These are phyloP conservation scores for Mus minutoides DNA, from an alignment of 2,797 vertebrate genomes.

Conservation along the genomic window DNA sequence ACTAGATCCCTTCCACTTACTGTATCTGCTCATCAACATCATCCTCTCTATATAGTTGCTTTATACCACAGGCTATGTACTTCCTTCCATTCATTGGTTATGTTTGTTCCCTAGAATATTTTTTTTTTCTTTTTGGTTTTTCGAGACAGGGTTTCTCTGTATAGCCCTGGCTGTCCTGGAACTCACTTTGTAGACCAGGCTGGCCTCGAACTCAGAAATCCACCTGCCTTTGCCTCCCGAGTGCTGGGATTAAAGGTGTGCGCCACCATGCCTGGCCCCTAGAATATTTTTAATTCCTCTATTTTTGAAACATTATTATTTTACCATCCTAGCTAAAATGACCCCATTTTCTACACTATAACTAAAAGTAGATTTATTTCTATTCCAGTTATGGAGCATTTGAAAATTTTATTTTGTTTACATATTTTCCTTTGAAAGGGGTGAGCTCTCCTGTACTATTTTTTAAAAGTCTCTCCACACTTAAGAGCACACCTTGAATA, in stretches of 20 bases:
- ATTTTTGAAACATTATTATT: not conserved
- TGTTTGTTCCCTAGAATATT: not conserved
- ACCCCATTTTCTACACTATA: not conserved
- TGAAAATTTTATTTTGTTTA: not conserved
- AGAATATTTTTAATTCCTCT: not conserved
- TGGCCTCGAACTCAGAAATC: no score
- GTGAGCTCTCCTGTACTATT: not conserved
- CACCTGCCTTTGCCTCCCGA: no score
- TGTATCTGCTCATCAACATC: not conserved
- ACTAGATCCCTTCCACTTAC: not conserved
- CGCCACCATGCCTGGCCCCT: no score
- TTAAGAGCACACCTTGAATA: not conserved
- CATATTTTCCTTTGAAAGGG: not conserved
- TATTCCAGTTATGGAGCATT: not conserved
- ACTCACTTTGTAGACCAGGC: no score
- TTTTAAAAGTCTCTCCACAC: not conserved
- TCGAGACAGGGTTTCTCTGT: no score
- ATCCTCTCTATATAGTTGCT: not conserved
- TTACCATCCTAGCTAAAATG: not conserved
- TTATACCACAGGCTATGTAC: not conserved
- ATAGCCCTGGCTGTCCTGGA: no score
- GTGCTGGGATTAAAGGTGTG: no score
- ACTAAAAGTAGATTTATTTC: not conserved
- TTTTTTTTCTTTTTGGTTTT: no score
- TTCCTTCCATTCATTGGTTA: not conserved